These are phyloP conservation scores for Pelochelys cantorii DNA, from an alignment of 2,797 vertebrate genomes.

Conservation along the genomic window DNA sequence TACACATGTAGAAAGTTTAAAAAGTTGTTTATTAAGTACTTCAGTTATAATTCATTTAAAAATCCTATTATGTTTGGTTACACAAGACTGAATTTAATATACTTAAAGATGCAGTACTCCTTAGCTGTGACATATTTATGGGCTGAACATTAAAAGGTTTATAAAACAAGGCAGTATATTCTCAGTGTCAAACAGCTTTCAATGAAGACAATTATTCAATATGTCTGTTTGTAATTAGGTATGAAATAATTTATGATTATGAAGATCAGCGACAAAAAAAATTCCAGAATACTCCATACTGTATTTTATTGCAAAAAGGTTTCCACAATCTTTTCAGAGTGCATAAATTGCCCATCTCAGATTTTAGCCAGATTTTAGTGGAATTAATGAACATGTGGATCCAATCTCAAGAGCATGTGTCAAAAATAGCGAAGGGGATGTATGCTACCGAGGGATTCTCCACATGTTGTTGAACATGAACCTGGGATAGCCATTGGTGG, in stretches of 20 bases:
- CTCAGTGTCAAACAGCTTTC: conserved; percentile 77
- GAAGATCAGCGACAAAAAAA: conserved; percentile 70
- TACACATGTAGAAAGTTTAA: conserved; percentile 78
- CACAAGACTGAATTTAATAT: conserved; percentile 85
- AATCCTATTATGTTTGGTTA: conserved; percentile 86
- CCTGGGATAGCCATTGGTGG: conserved; percentile 22
- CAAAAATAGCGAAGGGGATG: conserved; percentile 67
- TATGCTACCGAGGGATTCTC: conserved; percentile 24
- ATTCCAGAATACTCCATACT: conserved; percentile 66
- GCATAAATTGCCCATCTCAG: conserved; percentile 72
- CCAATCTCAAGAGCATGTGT: conserved; percentile 58
- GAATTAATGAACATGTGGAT: conserved; percentile 73
- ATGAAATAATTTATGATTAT: conserved; percentile 81
- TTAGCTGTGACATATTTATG: conserved; percentile 83
- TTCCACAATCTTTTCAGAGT: conserved; percentile 56
- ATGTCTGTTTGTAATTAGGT: conserved; percentile 79
- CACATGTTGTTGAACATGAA: conserved; percentile 62
- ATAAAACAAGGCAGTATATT: conserved; percentile 81
- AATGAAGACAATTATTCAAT: conserved; percentile 79
- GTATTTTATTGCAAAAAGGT: conserved; percentile 72
- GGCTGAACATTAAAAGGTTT: conserved; percentile 78
- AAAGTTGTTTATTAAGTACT: conserved; percentile 79
- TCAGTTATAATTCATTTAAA: conserved; percentile 83
- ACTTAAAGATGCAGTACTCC: conserved; percentile 81
- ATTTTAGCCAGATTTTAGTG: conserved; percentile 64